These are phyloP conservation scores for Tyrophagus putrescentiae DNA, from an alignment of 1,140 invertebrate species.

Conservation along the genomic window DNA sequence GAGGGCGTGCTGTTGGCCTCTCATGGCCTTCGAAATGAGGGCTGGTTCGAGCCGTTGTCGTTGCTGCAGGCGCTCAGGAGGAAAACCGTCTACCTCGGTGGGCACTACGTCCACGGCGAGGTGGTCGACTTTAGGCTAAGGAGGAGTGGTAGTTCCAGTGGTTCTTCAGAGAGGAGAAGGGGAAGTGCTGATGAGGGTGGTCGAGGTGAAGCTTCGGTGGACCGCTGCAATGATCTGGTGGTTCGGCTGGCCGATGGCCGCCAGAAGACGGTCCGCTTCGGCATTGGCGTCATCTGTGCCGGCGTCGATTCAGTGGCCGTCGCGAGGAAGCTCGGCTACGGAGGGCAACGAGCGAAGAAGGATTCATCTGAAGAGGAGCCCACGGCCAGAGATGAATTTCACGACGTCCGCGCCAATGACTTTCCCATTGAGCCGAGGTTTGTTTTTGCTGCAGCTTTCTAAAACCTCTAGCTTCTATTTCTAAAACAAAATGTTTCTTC, in stretches of 20 bases:
- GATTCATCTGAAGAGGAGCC: too few relatives aligned
- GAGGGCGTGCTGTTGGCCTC: slow-evolving; percentile 57
- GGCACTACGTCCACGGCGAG: slow-evolving; percentile 58
- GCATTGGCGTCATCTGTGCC: slow-evolving; percentile 56
- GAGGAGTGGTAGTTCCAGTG: slow-evolving; percentile 26
- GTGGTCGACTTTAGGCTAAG: slow-evolving; percentile 52
- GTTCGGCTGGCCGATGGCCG: slow-evolving; percentile 42
- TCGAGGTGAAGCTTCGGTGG: slow-evolving; percentile 30
- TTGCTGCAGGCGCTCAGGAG: slow-evolving; percentile 54
- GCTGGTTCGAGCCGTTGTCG: slow-evolving; percentile 75
- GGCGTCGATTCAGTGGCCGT: slow-evolving; percentile 62
- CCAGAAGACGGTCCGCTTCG: slow-evolving; percentile 49
- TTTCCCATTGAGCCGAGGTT: slow-evolving; percentile 70
- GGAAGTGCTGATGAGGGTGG: too few relatives aligned
- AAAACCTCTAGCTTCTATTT: neutral
- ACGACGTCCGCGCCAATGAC: slow-evolving; percentile 48
- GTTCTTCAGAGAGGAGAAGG: too few relatives aligned
- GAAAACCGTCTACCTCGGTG: slow-evolving; percentile 62
- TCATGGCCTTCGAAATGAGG: slow-evolving; percentile 49
- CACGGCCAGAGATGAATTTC: too few relatives aligned
- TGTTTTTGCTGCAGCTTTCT: slow-evolving; percentile 16
- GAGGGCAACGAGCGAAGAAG: slow-evolving; percentile 55
- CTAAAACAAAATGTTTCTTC: neutral
- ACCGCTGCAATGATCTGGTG: slow-evolving; percentile 16
- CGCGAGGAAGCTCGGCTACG: slow-evolving; percentile 46